These are phyloP conservation scores for Orchestia grillus DNA, from an alignment of 1,140 invertebrate genomes.

Conservation along the genomic window DNA sequence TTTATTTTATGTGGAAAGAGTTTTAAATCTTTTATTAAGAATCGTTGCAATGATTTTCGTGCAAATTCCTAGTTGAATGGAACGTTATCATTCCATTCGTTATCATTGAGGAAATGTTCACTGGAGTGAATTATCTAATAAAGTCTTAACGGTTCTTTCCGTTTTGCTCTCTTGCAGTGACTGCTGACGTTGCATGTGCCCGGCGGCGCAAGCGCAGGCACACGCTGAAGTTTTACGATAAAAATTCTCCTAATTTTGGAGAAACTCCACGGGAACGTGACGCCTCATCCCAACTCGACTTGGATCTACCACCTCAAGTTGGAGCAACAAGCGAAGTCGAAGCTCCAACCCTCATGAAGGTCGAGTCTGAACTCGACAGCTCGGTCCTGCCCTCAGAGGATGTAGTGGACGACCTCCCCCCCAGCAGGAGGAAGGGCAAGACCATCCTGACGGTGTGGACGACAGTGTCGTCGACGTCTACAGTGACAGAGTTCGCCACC, in stretches of 20 bases:
- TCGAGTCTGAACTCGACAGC: background rate
- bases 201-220: background rate
- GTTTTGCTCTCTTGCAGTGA: background rate
- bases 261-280: background rate
- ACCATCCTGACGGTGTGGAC: slow-evolving; percentile 25
- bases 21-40: too few relatives aligned
- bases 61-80: too few relatives aligned
- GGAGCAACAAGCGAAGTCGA: background rate
- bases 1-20: too few relatives aligned
- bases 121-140: too few relatives aligned
- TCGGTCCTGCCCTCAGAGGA: background rate
- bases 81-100: too few relatives aligned
- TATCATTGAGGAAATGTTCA: too few relatives aligned
- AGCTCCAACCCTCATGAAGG: background rate
- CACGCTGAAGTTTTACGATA: background rate
- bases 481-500: background rate
- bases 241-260: background rate
- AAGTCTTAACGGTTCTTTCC: too few relatives aligned
- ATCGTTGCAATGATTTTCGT: too few relatives aligned
- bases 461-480: slow-evolving; percentile 24
- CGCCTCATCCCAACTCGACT: background rate
- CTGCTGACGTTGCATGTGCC: background rate
- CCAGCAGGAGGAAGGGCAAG: background rate
- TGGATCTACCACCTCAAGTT: background rate
- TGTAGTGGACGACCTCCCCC: background rate